phyloP scores from a whole-genome alignment of 2,113 vertebrate genomes.

The Otolemur garnettii region DNA sequence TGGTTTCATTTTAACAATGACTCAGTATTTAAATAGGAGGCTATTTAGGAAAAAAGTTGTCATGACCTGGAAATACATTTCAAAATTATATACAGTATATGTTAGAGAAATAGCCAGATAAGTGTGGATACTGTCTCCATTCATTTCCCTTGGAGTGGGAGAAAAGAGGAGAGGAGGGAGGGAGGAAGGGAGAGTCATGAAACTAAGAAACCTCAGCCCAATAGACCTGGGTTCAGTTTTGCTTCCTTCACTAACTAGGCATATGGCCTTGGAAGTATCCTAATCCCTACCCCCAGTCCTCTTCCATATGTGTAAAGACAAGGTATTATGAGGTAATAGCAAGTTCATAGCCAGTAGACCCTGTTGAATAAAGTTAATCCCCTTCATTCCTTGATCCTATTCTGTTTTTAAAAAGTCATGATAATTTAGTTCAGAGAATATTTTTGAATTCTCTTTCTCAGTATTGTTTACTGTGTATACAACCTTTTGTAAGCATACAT shows the following conservation, averaged over 20 bases:
- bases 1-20: background rate
- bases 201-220: background rate
- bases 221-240: background rate
- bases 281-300: background rate
- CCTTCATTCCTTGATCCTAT: background rate
- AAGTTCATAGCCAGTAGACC: background rate
- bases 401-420: slow-evolving; percentile 1
- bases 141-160: background rate
- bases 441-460: background rate
- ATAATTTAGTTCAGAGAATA: background rate
- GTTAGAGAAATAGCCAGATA: background rate
- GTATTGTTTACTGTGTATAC: background rate
- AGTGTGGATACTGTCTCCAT: background rate
- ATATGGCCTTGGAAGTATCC: background rate
- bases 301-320: background rate
- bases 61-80: background rate
- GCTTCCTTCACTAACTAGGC: background rate
- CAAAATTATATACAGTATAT: background rate
- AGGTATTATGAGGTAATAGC: background rate
- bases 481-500: background rate
- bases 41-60: background rate
- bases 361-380: background rate
- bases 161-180: background rate
- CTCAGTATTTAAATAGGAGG: background rate
- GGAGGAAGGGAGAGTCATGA: background rate